These are phyloP conservation scores for Deladenus siricidicola DNA, from an alignment of 2,888 invertebrate species.

Conservation along the genomic window DNA sequence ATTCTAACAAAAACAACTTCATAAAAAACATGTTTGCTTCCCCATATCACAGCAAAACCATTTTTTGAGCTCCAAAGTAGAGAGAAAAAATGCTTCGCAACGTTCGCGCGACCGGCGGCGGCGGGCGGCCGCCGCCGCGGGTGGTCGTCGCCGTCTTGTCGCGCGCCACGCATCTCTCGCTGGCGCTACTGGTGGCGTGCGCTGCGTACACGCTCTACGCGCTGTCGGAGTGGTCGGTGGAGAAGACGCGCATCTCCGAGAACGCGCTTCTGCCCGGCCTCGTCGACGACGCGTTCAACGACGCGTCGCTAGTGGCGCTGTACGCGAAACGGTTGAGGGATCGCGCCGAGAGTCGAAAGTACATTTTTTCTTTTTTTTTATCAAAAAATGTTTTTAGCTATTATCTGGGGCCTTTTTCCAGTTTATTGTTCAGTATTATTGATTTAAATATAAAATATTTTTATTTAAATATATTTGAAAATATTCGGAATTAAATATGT, in stretches of 20 bases:
- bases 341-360: neutral
- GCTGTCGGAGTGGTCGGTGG: slow-evolving; percentile 5
- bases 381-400: slow-evolving; percentile 4
- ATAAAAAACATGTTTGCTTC: too few species aligned
- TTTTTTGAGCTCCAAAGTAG: too few species aligned
- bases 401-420: too few species aligned
- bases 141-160: neutral
- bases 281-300: slow-evolving; percentile 20
- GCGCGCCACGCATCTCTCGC: neutral
- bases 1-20: too few species aligned
- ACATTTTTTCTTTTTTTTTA: neutral
- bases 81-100: neutral
- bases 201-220: slow-evolving; percentile 7
- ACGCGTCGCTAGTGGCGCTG: neutral
- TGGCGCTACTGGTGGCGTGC: neutral
- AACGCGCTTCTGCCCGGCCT: slow-evolving; percentile 28
- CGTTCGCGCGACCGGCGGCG: neutral
- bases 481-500: too few species aligned
- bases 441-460: too few species aligned
- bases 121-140: neutral
- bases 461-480: too few species aligned
- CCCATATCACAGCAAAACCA: too few species aligned
- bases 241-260: slow-evolving; percentile 25
- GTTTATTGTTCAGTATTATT: too few species aligned
- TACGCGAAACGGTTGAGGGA: slow-evolving; percentile 2